Conservation (phyloP, 2,797 vertebrate species). For the Brachyalestes nurse region DNA sequence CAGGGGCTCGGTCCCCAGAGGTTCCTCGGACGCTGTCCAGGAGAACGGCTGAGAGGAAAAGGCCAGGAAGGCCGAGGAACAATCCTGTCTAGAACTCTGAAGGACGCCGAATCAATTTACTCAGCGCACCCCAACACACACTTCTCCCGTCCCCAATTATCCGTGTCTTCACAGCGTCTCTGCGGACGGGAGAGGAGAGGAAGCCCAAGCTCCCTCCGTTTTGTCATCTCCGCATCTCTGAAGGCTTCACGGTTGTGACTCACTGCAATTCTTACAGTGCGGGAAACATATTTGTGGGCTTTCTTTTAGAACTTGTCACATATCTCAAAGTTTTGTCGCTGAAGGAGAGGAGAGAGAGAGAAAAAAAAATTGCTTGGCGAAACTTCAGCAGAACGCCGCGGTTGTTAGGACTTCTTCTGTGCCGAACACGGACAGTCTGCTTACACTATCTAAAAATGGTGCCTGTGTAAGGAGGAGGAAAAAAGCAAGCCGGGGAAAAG, state of each 20-base stretch:
- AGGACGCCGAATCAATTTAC: not conserved
- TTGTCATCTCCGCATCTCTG: constrained; percentile 5
- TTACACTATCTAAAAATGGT: constrained; percentile 33
- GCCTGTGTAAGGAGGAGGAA: not conserved
- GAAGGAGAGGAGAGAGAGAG: not conserved
- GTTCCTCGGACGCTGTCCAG: not conserved
- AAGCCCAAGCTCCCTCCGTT: not conserved
- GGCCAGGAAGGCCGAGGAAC: not conserved
- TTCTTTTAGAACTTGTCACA: not conserved
- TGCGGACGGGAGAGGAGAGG: not conserved
- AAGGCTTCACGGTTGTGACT: constrained; percentile 8
- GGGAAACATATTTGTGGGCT: not conserved
- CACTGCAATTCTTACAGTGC: not conserved
- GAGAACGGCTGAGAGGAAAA: constrained; percentile 3
- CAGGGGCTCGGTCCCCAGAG: not conserved
- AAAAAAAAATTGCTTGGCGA: not conserved
- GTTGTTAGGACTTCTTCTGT: constrained; percentile 28
- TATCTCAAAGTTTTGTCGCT: constrained; percentile 13
- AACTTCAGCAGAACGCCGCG: constrained; percentile 19
- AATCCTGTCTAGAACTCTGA: not conserved
- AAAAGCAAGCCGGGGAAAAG: constrained; percentile 2
- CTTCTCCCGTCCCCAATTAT: not conserved
- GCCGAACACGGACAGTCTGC: constrained; percentile 23
- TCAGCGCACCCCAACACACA: not conserved
- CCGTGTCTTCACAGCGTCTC: not conserved